A percentile compares a stretch with the other conserved stretches of the same genome.
Conservation (phyloP, 2,797 vertebrate species). For the Kryptopterus vitreolus region DNA sequence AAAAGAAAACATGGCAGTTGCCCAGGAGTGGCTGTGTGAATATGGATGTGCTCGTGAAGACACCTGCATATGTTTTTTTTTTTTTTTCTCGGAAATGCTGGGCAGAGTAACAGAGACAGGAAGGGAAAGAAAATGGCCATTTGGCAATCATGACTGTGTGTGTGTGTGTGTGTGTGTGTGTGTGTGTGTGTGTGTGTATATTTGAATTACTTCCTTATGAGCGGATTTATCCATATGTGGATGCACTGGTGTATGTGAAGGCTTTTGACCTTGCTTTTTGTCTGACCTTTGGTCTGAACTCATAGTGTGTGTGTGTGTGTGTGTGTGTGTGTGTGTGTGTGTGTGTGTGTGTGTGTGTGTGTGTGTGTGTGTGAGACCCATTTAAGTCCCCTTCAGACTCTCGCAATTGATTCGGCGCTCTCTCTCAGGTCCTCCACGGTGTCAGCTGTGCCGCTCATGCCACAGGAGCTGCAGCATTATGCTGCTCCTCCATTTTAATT, state of each 20-base stretch:
- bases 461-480: conserved; percentile 36
- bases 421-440: conserved; percentile 32
- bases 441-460: conserved; percentile 48
- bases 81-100: neutral
- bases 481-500: conserved; percentile 58
- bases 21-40: conserved; percentile 1
- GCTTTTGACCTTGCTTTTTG: conserved; percentile 10
- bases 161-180: neutral
- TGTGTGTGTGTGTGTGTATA: neutral
- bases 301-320: neutral
- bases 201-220: neutral
- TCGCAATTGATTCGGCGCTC: conserved; percentile 15
- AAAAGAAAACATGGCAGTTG: neutral
- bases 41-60: neutral
- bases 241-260: neutral
- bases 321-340: neutral
- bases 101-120: neutral
- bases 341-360: conserved; percentile 12
- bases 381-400: conserved; percentile 19
- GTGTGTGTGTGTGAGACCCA: conserved; percentile 12
- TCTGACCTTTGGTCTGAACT: conserved; percentile 14
- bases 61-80: neutral
- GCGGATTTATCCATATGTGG: neutral
- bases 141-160: neutral
- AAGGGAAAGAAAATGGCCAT: neutral